These are phyloP conservation scores for Pectinophora gossypiella DNA, from an alignment of 1,140 invertebrate genomes.

Conservation along the genomic window DNA sequence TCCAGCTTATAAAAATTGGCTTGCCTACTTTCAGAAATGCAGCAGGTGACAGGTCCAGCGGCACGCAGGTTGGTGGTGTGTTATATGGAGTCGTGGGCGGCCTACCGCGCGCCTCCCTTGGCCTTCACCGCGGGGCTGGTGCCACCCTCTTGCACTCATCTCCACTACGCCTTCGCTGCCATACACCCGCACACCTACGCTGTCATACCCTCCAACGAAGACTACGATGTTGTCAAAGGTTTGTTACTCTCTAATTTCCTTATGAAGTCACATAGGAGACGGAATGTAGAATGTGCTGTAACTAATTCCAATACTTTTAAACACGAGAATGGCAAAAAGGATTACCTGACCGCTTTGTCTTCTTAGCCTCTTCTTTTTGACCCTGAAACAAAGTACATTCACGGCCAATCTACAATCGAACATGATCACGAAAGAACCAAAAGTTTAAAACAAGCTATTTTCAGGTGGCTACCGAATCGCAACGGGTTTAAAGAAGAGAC, in stretches of 20 bases:
- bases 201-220: conserved; percentile 77
- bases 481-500: conserved; percentile 68
- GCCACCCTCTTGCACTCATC: conserved; percentile 85
- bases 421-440: no score
- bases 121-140: conserved; percentile 82
- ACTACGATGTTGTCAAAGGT: conserved; percentile 77
- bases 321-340: no score
- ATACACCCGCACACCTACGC: conserved; percentile 79
- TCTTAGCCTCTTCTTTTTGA: no score
- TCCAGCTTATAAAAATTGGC: neutral
- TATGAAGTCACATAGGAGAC: no score
- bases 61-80: conserved; percentile 76
- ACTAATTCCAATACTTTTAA: no score
- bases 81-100: conserved; percentile 80
- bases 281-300: no score
- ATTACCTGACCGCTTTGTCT: no score
- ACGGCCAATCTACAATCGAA: no score
- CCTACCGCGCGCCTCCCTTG: conserved; percentile 80
- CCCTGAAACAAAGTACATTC: no score
- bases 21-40: conserved; percentile 42
- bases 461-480: conserved; percentile 75
- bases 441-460: no score
- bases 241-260: no score
- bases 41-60: conserved; percentile 39
- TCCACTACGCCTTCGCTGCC: conserved; percentile 87